Evolutionary conservation across 2,797 vertebrate genomes (phyloP), one percentile per base, ranked within the genome.

Genomic region (Halcyon leucocephala): DNA sequence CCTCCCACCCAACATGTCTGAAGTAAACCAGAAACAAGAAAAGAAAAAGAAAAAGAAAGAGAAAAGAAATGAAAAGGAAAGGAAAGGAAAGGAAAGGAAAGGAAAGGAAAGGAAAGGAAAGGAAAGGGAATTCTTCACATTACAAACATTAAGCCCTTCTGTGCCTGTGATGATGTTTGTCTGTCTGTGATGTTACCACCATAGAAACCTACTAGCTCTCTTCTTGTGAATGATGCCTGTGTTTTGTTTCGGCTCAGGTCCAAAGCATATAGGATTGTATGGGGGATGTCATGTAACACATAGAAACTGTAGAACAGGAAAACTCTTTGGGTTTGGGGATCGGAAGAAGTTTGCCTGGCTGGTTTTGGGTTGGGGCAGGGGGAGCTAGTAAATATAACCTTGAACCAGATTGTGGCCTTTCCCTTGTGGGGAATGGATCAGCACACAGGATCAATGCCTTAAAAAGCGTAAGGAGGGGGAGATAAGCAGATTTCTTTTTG

Each of bases 1-100:
- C 22, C 16, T 5, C 12, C 3, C 10, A 17, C 1, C 2, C 13
- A 10, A 3, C 9, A 15, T 1, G 3, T 15, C 24, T 2, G 4
- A 57, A 85, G 14, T n/a, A 67, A 88, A 86, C 62, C 4, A 52
- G 48, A 94, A 91, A 44, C 25, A 44, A 28, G 51, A 5, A 15
- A 64, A 66, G 84, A 5, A 48, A 48, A 20, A 6, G 42, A 41
- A 92, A 6, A 70, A 29, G 8, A 9, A 52, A 44, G 16, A 42
- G 7, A 18, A 42, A 42, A 42, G 7, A 19, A 19, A 18, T 20
- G 9, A 20, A 3, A 35, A 3, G 11, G 28, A 11, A 7, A 3
- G 11, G 2, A 17, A 10, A 51, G 28, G 71, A 62, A 65, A 62
- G 84, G 3, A 70, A 29, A 37, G 10, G 42, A 41, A 92, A 91